These are phyloP conservation scores for Clamator glandarius DNA, from an alignment of 2,797 vertebrate species.

Conservation along the genomic window DNA sequence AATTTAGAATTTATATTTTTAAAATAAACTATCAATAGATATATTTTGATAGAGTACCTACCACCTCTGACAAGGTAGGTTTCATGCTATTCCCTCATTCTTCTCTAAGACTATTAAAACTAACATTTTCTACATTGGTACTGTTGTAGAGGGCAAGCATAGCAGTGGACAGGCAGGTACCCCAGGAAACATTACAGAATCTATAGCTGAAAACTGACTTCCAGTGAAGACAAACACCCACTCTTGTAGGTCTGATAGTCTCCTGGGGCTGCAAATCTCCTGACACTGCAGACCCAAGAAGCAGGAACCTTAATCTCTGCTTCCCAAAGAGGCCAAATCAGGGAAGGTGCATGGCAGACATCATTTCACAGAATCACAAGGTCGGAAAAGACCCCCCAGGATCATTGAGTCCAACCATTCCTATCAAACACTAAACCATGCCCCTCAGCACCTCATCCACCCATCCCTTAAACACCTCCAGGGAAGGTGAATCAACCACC, in stretches of 20 bases:
- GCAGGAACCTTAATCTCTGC: neutral
- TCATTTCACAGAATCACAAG: too few relatives aligned
- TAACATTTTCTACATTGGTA: neutral
- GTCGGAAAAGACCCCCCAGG: too few relatives aligned
- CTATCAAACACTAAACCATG: too few relatives aligned
- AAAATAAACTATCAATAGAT: neutral
- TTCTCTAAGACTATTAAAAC: neutral
- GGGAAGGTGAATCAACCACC: too few relatives aligned
- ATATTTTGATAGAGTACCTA: neutral
- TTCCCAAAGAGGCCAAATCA: neutral
- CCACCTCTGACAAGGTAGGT: neutral
- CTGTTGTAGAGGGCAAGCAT: neutral
- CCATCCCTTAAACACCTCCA: too few relatives aligned
- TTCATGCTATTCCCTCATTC: neutral
- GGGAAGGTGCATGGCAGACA: neutral
- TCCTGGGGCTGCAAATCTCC: neutral
- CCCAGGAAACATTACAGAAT: neutral
- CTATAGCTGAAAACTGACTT: neutral
- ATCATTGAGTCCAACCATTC: too few relatives aligned
- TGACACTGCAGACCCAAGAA: rapidly evolving
- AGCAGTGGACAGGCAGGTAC: rapidly evolving
- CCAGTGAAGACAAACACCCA: neutral
- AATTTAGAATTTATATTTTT: neutral
- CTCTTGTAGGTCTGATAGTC: neutral
- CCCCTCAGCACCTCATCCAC: too few relatives aligned